Percentiles rank a stretch among this genome's conserved stretches.
phyloP scores from a whole-genome alignment of 2,888 invertebrate species.

The Fragum whitleyi region DNA sequence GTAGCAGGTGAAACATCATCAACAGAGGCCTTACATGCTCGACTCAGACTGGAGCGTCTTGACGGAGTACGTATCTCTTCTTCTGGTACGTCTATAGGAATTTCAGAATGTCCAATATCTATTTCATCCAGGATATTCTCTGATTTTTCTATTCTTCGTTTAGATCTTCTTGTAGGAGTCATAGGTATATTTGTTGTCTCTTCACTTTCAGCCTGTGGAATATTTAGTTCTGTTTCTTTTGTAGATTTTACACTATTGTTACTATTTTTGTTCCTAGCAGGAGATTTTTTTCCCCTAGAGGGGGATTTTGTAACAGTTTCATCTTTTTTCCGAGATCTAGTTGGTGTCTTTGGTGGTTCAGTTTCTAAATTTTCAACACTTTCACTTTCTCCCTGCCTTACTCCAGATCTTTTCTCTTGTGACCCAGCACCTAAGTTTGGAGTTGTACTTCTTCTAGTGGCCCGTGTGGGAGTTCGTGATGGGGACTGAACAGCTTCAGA shows the following conservation, averaged over 20 bases:
- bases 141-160: slow-evolving; percentile 11
- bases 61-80: slow-evolving; percentile 34
- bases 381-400: not conserved
- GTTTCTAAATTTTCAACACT: slow-evolving; percentile 11
- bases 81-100: slow-evolving; percentile 39
- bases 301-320: not conserved
- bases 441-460: slow-evolving; percentile 13
- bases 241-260: slow-evolving; percentile 26
- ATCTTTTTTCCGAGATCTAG: slow-evolving; percentile 31
- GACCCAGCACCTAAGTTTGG: not conserved
- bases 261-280: slow-evolving; percentile 39
- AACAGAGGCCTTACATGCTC: not conserved
- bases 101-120: slow-evolving; percentile 44
- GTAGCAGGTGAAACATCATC: slow-evolving; percentile 8
- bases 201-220: slow-evolving; percentile 15
- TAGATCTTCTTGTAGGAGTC: slow-evolving; percentile 43
- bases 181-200: not conserved
- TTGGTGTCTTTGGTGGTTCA: slow-evolving; percentile 31
- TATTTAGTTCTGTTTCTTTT: slow-evolving; percentile 9
- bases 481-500: not conserved
- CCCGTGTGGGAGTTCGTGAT: slow-evolving; percentile 41
- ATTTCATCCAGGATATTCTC: slow-evolving; percentile 7
- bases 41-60: slow-evolving; percentile 23
- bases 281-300: slow-evolving; percentile 9
- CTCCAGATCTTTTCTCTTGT: not conserved